Base-by-base conservation (phyloP, 2,888 invertebrate species). In the Trisateles emortualis region DNA sequence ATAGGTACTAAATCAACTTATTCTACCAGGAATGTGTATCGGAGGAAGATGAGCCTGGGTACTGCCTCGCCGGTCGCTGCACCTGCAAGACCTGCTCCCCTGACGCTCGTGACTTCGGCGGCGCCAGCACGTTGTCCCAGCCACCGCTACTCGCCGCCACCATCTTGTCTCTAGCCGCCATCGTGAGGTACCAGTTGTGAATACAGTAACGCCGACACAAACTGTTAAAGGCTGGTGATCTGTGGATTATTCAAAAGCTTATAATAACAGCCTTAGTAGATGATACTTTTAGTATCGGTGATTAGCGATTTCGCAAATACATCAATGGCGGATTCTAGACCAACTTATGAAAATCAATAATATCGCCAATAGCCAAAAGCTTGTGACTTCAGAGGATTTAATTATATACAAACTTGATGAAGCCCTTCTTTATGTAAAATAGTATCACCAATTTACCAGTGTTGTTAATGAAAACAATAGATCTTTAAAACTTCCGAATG, bases 51-150 rank as follows among this genome's bases (percentile, higher is more conserved):
- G 90, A 92, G 55, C 90, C 88, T 0, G 93, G 92, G 0, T 91
- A 88, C 74, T 93, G 93, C 58, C 72, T 87, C 0, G 72, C 84
- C 0, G 92, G 91, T 0, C 83, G 87, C 14, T 93, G 93, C 64
- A 92, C 90, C 0, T 93, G 93, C 73, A 87, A 88, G 69, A 90
- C 83, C 0, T 93, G 93, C 50, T 73, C 84, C 0, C 92, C 92
- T 0, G 90, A 92, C 58, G 87, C 88, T 0, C 78, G 74, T 6
- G 92, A 91, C 68, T 92, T 90, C 56, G 85, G 82, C 19, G 86
- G 79, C 16, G 87, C 86, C 1, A 81, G 76, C 68, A 73, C 83
- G 1, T 36, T 83, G 9, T 66, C 80, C 8, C 74, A 73, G 33
- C 80, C 76, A 3, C 72, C 74, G 2, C 29, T 81, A 14, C 57